A percentile compares a stretch with the other conserved stretches of the same genome.
These are phyloP conservation scores for Lordiphosa collinella DNA, from an alignment of 1,140 invertebrate genomes.

Conservation along the genomic window DNA sequence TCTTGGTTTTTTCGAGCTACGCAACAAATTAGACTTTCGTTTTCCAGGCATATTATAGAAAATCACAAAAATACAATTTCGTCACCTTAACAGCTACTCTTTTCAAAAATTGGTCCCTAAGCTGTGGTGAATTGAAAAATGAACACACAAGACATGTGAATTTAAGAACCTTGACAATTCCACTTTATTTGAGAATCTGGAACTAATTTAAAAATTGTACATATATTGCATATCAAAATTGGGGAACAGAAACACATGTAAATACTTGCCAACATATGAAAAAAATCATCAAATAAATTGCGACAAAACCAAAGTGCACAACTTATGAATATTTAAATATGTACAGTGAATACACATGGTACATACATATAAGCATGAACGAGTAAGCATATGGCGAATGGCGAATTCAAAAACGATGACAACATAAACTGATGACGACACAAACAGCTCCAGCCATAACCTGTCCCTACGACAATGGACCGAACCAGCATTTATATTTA, in stretches of 20 bases:
- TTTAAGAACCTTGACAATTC: too few species aligned
- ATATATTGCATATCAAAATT: too few species aligned
- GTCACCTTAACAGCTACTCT: too few species aligned
- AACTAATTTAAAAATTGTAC: too few species aligned
- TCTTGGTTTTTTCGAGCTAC: too few species aligned
- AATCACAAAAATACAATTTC: too few species aligned
- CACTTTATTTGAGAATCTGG: too few species aligned
- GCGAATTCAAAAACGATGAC: slow-evolving; percentile 74
- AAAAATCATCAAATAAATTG: slow-evolving; percentile 60
- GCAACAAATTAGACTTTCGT: too few species aligned
- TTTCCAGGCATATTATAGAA: too few species aligned
- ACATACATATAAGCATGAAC: slow-evolving; percentile 15
- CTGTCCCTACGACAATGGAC: slow-evolving; percentile 43
- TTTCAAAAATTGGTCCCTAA: too few species aligned
- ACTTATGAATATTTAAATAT: slow-evolving; percentile 75
- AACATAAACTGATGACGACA: slow-evolving; percentile 74
- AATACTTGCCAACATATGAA: background rate
- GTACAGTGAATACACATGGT: background rate
- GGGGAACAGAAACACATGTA: background rate
- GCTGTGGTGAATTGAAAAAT: too few species aligned
- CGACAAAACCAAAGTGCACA: slow-evolving; percentile 67
- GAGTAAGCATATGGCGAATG: slow-evolving; percentile 28
- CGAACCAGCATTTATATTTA: slow-evolving; percentile 63
- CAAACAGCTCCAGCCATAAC: slow-evolving; percentile 27
- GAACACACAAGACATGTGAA: too few species aligned